Conservation (phyloP, 1,140 invertebrate species). For the Hydropsyche tenuis region DNA sequence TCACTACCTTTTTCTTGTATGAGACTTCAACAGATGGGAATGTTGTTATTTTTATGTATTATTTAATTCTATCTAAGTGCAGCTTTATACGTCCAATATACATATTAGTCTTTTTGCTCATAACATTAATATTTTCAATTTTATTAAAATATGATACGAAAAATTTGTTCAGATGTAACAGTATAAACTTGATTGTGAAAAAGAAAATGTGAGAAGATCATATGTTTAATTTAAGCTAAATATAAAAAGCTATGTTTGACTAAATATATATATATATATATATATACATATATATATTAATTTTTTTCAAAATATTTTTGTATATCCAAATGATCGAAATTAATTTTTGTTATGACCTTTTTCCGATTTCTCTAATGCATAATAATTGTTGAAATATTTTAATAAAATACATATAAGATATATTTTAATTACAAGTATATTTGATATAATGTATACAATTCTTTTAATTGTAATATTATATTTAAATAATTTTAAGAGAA, state of each 20-base stretch:
- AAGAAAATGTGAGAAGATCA: too few species aligned
- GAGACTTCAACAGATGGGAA: too few species aligned
- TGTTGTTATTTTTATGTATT: too few species aligned
- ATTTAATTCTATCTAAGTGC: neutral
- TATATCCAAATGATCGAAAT: neutral
- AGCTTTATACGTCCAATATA: slow-evolving; percentile 26
- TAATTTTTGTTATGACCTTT: neutral
- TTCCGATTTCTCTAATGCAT: neutral
- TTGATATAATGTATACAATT: slow-evolving; percentile 27
- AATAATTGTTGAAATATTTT: slow-evolving; percentile 13
- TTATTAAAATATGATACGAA: too few species aligned
- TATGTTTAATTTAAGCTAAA: too few species aligned
- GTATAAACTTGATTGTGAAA: too few species aligned
- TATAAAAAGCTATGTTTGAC: too few species aligned
- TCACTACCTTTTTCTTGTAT: too few species aligned
- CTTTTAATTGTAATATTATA: slow-evolving; percentile 18
- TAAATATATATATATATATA: slow-evolving; percentile 6
- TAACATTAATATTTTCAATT: too few species aligned
- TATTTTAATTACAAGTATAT: slow-evolving; percentile 29
- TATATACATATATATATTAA: neutral
- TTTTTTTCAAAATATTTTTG: neutral
- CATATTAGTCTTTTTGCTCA: slow-evolving; percentile 1
- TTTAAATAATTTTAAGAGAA: slow-evolving; percentile 18
- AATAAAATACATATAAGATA: slow-evolving; percentile 12
- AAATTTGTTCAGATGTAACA: too few species aligned